Conservation (phyloP, 2,888 invertebrate species). For the Oligia latruncula region DNA sequence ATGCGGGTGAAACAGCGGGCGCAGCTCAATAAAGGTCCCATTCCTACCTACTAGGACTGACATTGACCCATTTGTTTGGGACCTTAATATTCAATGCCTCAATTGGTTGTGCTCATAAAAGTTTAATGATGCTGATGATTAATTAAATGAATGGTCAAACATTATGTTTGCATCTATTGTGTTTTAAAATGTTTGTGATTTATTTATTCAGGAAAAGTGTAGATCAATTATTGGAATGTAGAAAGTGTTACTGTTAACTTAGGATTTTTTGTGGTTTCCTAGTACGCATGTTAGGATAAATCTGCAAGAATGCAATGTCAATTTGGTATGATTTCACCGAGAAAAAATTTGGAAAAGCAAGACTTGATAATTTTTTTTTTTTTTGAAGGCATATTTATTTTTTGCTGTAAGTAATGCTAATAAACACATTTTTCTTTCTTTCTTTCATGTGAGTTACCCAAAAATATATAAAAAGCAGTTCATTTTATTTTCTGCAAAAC, state of each 20-base stretch:
- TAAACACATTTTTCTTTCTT: neutral
- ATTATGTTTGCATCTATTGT: constrained; percentile 15
- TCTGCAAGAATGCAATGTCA: neutral
- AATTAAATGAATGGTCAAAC: constrained; percentile 35
- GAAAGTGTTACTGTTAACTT: neutral
- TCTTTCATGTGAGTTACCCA: neutral
- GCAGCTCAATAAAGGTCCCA: constrained; percentile 25
- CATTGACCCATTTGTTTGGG: constrained; percentile 70
- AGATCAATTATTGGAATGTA: neutral
- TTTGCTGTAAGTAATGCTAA: neutral
- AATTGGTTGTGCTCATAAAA: constrained; percentile 66
- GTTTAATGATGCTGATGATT: constrained; percentile 42
- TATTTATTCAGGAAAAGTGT: neutral
- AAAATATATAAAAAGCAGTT: neutral
- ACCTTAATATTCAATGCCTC: constrained; percentile 62
- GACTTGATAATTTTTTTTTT: neutral
- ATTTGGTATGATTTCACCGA: neutral
- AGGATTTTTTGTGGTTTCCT: neutral
- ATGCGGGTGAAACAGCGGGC: rapidly evolving
- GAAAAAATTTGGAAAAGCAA: neutral
- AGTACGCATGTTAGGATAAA: neutral
- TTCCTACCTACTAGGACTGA: constrained; percentile 28
- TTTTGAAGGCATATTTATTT: neutral
- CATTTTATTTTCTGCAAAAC: neutral
- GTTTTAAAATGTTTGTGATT: neutral